A percentile compares a stretch with the other conserved stretches of the same genome.
These are phyloP conservation scores for Rhorus exstirpatorius DNA, from an alignment of 2,888 invertebrate genomes.

Conservation along the genomic window DNA sequence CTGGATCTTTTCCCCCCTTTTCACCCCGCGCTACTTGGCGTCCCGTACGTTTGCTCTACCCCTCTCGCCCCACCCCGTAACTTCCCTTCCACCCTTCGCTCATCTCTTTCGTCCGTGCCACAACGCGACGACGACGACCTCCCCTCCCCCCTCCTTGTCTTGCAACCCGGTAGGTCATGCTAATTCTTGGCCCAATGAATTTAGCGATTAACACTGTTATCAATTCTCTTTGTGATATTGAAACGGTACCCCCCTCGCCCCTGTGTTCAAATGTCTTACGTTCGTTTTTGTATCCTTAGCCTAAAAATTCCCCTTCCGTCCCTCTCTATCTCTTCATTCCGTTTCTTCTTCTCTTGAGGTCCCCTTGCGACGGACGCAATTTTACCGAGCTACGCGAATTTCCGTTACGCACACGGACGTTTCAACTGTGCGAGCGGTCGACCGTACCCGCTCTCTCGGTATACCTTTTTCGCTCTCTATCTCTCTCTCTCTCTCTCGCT, in stretches of 20 bases:
- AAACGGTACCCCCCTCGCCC: no score
- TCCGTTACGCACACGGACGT: constrained; percentile 68
- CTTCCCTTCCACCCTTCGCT: constrained; percentile 57
- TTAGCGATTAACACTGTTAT: constrained; percentile 73
- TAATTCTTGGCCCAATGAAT: constrained; percentile 80
- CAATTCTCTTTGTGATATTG: constrained; percentile 52
- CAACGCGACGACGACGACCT: constrained; percentile 48
- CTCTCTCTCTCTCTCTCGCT: constrained; percentile 11
- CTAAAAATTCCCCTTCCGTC: background rate
- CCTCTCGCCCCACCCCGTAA: constrained; percentile 52
- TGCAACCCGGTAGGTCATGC: constrained; percentile 71
- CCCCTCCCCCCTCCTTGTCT: constrained; percentile 43
- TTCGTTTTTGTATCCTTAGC: background rate
- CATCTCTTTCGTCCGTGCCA: constrained; percentile 49
- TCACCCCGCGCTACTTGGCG: constrained; percentile 73
- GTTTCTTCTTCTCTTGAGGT: constrained; percentile 11
- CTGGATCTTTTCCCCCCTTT: constrained; percentile 78
- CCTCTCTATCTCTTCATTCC: background rate
- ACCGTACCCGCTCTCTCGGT: constrained; percentile 25
- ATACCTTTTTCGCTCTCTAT: background rate
- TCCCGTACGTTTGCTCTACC: constrained; percentile 75
- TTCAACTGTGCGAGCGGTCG: constrained; percentile 48
- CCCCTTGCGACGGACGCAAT: constrained; percentile 62
- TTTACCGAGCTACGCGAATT: constrained; percentile 69
- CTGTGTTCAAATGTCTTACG: no score